phyloP scores from a whole-genome alignment of 2,888 invertebrate species.

The Aleiodes leptofemur region DNA sequence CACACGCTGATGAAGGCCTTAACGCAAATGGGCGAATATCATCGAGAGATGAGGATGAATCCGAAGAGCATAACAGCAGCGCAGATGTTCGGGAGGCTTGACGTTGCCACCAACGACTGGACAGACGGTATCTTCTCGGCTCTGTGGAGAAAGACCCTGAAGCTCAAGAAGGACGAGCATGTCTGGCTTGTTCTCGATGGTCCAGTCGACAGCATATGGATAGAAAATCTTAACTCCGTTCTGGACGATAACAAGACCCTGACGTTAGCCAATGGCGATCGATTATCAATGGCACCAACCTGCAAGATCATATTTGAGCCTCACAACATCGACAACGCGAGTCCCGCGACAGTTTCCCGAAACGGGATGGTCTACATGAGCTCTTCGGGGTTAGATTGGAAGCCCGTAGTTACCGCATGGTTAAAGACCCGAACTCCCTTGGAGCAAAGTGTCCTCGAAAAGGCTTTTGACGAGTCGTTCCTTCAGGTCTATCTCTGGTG shows the following conservation, averaged over 20 bases:
- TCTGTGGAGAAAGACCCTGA: conserved; percentile 95
- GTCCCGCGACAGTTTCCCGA: conserved; percentile 95
- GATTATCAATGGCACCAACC: conserved; percentile 94
- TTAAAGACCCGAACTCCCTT: conserved; percentile 80
- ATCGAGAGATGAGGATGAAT: conserved; percentile 98
- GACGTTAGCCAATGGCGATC: conserved; percentile 96
- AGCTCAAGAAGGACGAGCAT: conserved; percentile 90
- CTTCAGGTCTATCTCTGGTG: conserved; percentile 86
- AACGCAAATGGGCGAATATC: conserved; percentile 88
- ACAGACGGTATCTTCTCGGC: conserved; percentile 99
- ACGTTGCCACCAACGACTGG: conserved; percentile 99
- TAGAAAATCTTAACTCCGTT: conserved; percentile 97
- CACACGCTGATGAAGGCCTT: conserved; percentile 93
- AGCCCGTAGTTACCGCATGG: conserved; percentile 92
- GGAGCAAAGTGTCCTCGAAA: conserved; percentile 78
- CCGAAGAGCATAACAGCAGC: conserved; percentile 98
- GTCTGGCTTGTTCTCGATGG: conserved; percentile 97
- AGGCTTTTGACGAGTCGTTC: conserved; percentile 77
- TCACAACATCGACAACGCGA: conserved; percentile 98
- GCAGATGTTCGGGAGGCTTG: conserved; percentile 97
- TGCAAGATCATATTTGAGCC: conserved; percentile 98
- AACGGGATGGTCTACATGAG: conserved; percentile 98
- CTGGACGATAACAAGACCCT: conserved; percentile 97
- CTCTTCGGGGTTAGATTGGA: conserved; percentile 95
- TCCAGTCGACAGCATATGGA: conserved; percentile 98